These are phyloP conservation scores for Tenthredo livida DNA, from an alignment of 2,888 invertebrate genomes.

Conservation along the genomic window DNA sequence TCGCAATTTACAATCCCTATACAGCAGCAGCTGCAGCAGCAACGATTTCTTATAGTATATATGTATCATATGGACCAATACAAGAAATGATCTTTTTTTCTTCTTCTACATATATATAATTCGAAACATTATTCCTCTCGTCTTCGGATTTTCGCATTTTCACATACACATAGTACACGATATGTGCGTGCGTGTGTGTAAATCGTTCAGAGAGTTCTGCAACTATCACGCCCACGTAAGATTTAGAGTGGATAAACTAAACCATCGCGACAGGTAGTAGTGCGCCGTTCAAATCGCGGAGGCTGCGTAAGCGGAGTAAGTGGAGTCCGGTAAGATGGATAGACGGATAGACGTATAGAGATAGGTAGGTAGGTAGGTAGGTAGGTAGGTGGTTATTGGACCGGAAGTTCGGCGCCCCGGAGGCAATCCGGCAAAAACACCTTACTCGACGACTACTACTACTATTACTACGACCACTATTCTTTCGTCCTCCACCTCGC, in stretches of 20 bases:
- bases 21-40: neutral
- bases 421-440: conserved; percentile 60
- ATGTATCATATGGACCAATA: neutral
- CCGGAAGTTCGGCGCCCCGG: conserved; percentile 61
- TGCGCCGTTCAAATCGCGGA: neutral
- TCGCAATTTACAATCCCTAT: neutral
- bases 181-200: neutral
- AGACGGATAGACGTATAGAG: neutral
- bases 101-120: neutral
- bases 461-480: conserved; percentile 25
- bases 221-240: neutral
- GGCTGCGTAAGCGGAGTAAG: neutral
- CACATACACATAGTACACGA: neutral
- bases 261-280: neutral
- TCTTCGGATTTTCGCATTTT: neutral
- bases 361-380: neutral
- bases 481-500: conserved; percentile 53
- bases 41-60: too few relatives aligned
- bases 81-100: neutral
- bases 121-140: too few relatives aligned
- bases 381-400: conserved; percentile 59
- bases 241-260: neutral
- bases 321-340: neutral
- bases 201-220: neutral
- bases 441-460: conserved; percentile 58